A percentile compares a stretch with the other conserved stretches of the same genome.
Conservation (phyloP, 2,113 vertebrate species). For the Galbula dea region DNA sequence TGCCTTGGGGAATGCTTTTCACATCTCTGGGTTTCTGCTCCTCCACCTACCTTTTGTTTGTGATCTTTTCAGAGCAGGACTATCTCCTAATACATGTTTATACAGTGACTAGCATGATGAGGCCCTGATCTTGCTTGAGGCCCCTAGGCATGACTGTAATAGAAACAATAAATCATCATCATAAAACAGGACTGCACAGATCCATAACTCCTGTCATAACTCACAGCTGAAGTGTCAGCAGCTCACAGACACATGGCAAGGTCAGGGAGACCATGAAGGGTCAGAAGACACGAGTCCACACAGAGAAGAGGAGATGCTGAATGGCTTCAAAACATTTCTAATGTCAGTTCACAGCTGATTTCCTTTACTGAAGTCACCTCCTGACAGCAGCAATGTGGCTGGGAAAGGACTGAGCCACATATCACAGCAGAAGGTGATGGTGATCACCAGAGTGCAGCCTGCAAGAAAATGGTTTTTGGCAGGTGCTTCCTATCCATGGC, state of each 20-base stretch:
- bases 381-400: not conserved
- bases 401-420: not conserved
- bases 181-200: slow-evolving; percentile 36
- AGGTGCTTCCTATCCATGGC: not conserved
- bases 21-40: not conserved
- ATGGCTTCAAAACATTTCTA: slow-evolving; percentile 9
- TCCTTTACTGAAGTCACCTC: not conserved
- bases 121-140: slow-evolving; percentile 30
- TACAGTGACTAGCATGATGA: not conserved
- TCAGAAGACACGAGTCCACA: not conserved
- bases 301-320: not conserved
- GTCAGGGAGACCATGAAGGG: not conserved
- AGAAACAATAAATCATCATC: slow-evolving; percentile 46
- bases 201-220: not conserved
- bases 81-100: not conserved
- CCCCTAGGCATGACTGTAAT: slow-evolving; percentile 20
- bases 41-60: not conserved
- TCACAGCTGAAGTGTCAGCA: not conserved
- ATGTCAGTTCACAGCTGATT: not conserved
- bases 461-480: accelerated
- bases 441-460: not conserved
- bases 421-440: not conserved
- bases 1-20: not conserved
- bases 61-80: not conserved
- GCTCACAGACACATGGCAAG: not conserved